A percentile compares a stretch with the other conserved stretches of the same genome.
These are phyloP conservation scores for Helogale parvula DNA, from an alignment of 2,113 vertebrate genomes.

Conservation along the genomic window DNA sequence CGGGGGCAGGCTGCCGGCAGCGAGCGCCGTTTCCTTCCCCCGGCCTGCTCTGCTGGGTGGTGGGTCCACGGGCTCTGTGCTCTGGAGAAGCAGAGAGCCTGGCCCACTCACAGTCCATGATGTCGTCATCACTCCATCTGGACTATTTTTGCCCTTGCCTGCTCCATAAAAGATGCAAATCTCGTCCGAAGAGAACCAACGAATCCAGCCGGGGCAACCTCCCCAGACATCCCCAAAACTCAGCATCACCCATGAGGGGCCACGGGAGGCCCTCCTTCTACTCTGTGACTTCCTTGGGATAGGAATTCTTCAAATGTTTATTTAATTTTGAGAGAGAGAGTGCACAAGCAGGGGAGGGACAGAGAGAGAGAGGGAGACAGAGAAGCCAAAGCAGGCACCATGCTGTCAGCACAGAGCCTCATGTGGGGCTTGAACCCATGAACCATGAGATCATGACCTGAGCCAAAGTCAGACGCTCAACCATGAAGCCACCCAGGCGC, in stretches of 20 bases:
- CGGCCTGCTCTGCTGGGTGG: not conserved
- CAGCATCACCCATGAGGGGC: not conserved
- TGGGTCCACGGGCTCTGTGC: rapidly evolving
- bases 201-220: not conserved
- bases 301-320: no score
- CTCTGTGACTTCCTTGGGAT: not conserved
- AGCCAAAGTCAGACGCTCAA: no score
- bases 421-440: no score
- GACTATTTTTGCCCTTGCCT: not conserved
- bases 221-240: not conserved
- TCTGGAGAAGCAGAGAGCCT: not conserved
- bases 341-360: no score
- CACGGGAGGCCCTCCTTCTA: no score
- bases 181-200: not conserved
- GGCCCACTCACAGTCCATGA: not conserved
- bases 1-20: not conserved
- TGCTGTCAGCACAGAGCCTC: no score
- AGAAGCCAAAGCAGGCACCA: no score
- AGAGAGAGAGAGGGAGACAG: no score
- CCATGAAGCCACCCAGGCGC: no score
- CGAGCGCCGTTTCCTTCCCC: not conserved
- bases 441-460: no score
- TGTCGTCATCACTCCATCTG: not conserved
- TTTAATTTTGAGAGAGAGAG: no score
- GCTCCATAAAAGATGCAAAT: not conserved